Conservation (phyloP, 1,140 invertebrate species). For the Drosophila nasuta region DNA sequence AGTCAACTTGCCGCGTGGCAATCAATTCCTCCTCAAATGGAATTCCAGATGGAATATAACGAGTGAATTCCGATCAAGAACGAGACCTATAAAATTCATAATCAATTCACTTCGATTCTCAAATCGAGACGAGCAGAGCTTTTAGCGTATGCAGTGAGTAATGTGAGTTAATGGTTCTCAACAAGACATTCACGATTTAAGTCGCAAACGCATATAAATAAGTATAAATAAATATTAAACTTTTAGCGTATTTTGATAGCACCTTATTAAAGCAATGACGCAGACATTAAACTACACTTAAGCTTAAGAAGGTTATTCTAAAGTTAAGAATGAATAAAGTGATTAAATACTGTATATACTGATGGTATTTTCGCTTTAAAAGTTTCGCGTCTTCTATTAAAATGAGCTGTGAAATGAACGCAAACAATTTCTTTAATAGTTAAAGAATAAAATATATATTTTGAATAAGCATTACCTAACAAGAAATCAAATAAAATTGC, state of each 20-base stretch:
- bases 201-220: neutral
- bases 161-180: constrained; percentile 5
- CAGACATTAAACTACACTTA: neutral
- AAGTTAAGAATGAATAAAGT: too few relatives aligned
- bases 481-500: too few relatives aligned
- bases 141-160: constrained; percentile 8
- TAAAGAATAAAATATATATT: too few relatives aligned
- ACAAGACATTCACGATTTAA: neutral
- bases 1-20: constrained; percentile 37
- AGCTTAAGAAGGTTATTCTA: too few relatives aligned
- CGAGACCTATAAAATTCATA: constrained; percentile 4
- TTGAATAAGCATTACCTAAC: too few relatives aligned
- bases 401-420: too few relatives aligned
- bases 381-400: too few relatives aligned
- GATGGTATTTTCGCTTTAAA: too few relatives aligned
- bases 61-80: neutral
- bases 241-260: neutral
- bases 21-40: constrained; percentile 30
- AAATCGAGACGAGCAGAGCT: neutral
- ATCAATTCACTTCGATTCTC: neutral
- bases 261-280: neutral
- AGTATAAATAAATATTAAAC: constrained; percentile 1
- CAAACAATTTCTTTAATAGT: too few relatives aligned
- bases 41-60: constrained; percentile 14
- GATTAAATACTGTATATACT: too few relatives aligned